Conservation (phyloP, 2,888 invertebrate species). For the Mesorhabditis belari region DNA sequence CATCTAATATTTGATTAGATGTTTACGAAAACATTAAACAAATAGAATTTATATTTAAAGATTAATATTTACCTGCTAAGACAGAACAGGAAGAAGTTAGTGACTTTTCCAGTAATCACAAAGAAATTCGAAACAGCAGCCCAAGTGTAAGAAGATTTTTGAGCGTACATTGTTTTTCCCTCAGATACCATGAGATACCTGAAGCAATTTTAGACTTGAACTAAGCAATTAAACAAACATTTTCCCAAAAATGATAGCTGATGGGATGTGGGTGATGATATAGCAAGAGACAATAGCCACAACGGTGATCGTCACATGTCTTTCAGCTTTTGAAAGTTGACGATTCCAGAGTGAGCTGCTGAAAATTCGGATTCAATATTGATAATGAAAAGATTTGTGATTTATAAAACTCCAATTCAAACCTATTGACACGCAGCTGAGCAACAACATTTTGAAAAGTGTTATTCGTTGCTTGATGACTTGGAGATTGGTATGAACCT, state of each 20-base stretch:
- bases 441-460: not conserved
- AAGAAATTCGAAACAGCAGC: slow-evolving; percentile 17
- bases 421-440: not conserved
- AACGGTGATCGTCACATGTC: slow-evolving; percentile 35
- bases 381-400: not conserved
- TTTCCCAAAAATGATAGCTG: slow-evolving; percentile 24
- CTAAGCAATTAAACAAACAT: slow-evolving; percentile 13
- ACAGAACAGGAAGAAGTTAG: slow-evolving; percentile 34
- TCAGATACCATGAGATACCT: slow-evolving; percentile 24
- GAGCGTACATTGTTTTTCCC: slow-evolving; percentile 7
- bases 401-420: not conserved
- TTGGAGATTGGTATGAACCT: not conserved
- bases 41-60: too few relatives aligned
- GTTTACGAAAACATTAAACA: slow-evolving; percentile 10
- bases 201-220: not conserved
- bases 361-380: too few relatives aligned
- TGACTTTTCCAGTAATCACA: slow-evolving; percentile 30
- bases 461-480: not conserved
- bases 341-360: slow-evolving; percentile 13
- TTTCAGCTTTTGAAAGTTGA: slow-evolving; percentile 26
- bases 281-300: slow-evolving; percentile 30
- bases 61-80: slow-evolving; percentile 28
- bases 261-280: slow-evolving; percentile 31
- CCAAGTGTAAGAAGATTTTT: slow-evolving; percentile 19
- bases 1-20: too few relatives aligned